Evolutionary conservation across 1,140 invertebrate genomes (phyloP).

Genomic region (Drosophila bipectinata): DNA sequence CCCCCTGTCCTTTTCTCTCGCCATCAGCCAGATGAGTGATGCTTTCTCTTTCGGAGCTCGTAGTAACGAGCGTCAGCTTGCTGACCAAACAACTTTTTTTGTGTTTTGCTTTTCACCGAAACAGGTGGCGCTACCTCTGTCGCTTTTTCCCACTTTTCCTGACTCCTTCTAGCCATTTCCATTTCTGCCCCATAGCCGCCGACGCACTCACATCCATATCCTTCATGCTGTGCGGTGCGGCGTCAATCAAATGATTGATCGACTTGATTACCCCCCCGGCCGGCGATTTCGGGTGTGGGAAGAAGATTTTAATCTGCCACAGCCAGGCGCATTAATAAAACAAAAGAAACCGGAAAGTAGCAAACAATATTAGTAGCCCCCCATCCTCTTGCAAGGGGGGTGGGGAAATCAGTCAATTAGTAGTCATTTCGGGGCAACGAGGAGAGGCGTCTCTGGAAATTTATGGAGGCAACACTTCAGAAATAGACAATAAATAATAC

Average conservation of each 20-base stretch:
- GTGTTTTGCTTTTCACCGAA: constrained; percentile 24
- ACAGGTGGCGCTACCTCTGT: constrained; percentile 48
- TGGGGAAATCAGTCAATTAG: constrained; percentile 73
- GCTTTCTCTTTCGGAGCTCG: constrained; percentile 24
- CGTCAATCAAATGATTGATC: constrained; percentile 81
- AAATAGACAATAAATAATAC: constrained; percentile 75
- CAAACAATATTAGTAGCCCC: constrained; percentile 14
- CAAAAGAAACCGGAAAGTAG: constrained; percentile 60
- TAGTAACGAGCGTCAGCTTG: constrained; percentile 32
- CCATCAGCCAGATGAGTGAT: constrained; percentile 22
- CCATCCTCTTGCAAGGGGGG: background rate
- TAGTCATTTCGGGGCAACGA: constrained; percentile 55
- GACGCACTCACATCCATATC: constrained; percentile 36
- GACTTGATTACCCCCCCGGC: constrained; percentile 48
- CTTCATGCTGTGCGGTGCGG: constrained; percentile 52
- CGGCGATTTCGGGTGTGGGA: constrained; percentile 31
- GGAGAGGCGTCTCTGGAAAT: constrained; percentile 30
- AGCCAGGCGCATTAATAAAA: constrained; percentile 68
- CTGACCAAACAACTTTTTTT: constrained; percentile 58
- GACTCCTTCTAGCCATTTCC: background rate
- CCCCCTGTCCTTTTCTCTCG: background rate
- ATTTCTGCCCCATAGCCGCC: constrained; percentile 11
- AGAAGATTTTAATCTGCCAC: constrained; percentile 65
- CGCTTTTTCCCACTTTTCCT: constrained; percentile 24
- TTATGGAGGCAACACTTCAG: constrained; percentile 67